Base-by-base conservation (phyloP, 1,140 invertebrate genomes). In the Lordiphosa mommai region DNA sequence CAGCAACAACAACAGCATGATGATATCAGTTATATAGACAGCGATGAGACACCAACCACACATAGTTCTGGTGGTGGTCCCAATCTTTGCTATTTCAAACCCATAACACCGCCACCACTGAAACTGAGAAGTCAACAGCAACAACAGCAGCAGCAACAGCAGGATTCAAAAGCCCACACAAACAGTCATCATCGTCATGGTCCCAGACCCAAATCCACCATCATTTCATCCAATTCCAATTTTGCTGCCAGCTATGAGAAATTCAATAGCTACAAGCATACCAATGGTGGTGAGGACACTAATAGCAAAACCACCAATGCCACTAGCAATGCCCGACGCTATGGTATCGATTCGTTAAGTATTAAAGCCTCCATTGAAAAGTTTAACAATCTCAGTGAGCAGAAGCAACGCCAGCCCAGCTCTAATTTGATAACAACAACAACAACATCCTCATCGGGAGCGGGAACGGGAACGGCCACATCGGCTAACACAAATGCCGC, bases 1-100 rank as follows among this genome's bases (percentile, higher is more conserved):
- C 59, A 68, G 9, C 61, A 51, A 16, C 51, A 46, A 3, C 60
- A 67, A 9, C 71, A 76, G n/a, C 79, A 77, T 30, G 86, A 87
- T 46, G 87, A 88, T 56, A 88, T 88, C 12, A 88, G 60, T 61
- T 88, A 77, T 38, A 88, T 88, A 36, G 87, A 88, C 48, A 88
- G 87, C 68, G 87, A 88, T 57, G 87, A 88, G 8, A 58, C 61
- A 14, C 65, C 64, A 12, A 12, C 38, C 64, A 34, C 32, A 7
- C 23, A 6, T 13, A 27, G 34, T 44, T 2, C 38, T 8, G 41
- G 65, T 13, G 63, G 23, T 29, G 68, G 33, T 57, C 12, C 36
- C n/a, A 65, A 50, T 12, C 64, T 77, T 1, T 65, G 68, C 16
- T 84, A 77, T 41, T 85, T 77, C 10, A 84, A 77, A 23, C 76